These are phyloP conservation scores for Paralvinella palmiformis DNA, from an alignment of 1,140 invertebrate genomes.

Conservation along the genomic window DNA sequence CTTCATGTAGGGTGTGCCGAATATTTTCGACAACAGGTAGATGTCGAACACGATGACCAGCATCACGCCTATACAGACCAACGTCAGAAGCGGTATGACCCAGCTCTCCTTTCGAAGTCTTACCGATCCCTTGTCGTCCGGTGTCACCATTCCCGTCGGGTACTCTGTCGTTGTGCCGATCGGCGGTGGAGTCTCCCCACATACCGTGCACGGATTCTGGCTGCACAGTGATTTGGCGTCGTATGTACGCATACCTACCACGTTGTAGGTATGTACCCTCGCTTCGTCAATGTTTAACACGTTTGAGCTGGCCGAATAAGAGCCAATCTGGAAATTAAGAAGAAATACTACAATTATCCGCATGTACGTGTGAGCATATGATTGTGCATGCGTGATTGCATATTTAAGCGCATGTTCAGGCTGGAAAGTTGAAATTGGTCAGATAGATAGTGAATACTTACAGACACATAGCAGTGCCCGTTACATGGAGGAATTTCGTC, in stretches of 20 bases:
- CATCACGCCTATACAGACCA: slow-evolving; percentile 71
- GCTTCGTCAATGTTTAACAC: too few relatives aligned
- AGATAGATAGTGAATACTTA: too few relatives aligned
- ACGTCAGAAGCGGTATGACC: slow-evolving; percentile 75
- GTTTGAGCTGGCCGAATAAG: background rate
- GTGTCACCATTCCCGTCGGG: background rate
- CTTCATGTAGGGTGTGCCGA: slow-evolving; percentile 68
- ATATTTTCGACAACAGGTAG: slow-evolving; percentile 82
- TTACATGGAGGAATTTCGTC: too few relatives aligned
- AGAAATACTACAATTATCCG: too few relatives aligned
- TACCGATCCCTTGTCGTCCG: too few relatives aligned
- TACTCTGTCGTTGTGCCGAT: background rate
- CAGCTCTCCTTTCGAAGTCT: slow-evolving; percentile 60
- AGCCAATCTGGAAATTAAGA: background rate
- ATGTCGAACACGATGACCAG: slow-evolving; percentile 78
- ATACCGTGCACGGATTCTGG: slow-evolving; percentile 23
- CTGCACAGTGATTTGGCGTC: background rate
- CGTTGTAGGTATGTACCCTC: background rate
- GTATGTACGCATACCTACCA: background rate
- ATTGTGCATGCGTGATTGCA: too few relatives aligned
- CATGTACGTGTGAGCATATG: too few relatives aligned
- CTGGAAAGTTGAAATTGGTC: too few relatives aligned
- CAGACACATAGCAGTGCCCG: too few relatives aligned
- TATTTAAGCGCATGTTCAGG: too few relatives aligned
- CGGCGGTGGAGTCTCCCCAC: slow-evolving; percentile 21